Evolutionary conservation across 1,140 invertebrate genomes (phyloP).

Genomic region (Drosophila dunni): DNA sequence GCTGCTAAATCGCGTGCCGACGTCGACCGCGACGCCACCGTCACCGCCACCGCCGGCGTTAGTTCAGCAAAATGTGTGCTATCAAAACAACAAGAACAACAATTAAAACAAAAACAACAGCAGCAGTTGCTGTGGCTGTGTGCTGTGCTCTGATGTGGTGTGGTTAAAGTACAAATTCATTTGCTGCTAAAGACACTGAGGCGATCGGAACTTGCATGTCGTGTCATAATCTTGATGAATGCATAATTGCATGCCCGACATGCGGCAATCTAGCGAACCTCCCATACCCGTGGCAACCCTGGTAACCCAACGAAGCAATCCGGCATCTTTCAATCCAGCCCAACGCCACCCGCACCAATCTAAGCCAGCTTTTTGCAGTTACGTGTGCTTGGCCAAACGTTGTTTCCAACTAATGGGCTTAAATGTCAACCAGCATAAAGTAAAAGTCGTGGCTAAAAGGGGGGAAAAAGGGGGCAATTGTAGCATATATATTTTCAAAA

Average conservation of each 20-base stretch:
- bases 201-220: slow-evolving; percentile 77
- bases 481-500: slow-evolving; percentile 58
- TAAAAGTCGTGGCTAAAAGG: background rate
- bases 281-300: slow-evolving; percentile 1
- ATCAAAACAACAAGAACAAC: slow-evolving; percentile 66
- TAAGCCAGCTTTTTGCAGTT: slow-evolving; percentile 46
- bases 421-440: slow-evolving; percentile 81
- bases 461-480: background rate
- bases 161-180: slow-evolving; percentile 43
- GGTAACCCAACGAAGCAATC: slow-evolving; percentile 3
- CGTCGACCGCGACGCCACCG: slow-evolving; percentile 31
- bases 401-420: slow-evolving; percentile 35
- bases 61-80: slow-evolving; percentile 72
- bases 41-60: background rate
- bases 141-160: slow-evolving; percentile 2
- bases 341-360: slow-evolving; percentile 1
- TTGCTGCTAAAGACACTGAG: slow-evolving; percentile 41
- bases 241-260: slow-evolving; percentile 78
- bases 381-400: slow-evolving; percentile 31
- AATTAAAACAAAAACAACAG: slow-evolving; percentile 18
- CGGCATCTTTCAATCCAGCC: slow-evolving; percentile 5
- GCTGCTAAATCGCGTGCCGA: slow-evolving; percentile 74
- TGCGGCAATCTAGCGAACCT: slow-evolving; percentile 35
- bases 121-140: slow-evolving; percentile 14
- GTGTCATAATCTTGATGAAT: slow-evolving; percentile 84